phyloP scores from a whole-genome alignment of 2,888 invertebrate species.

The Mantis religiosa region DNA sequence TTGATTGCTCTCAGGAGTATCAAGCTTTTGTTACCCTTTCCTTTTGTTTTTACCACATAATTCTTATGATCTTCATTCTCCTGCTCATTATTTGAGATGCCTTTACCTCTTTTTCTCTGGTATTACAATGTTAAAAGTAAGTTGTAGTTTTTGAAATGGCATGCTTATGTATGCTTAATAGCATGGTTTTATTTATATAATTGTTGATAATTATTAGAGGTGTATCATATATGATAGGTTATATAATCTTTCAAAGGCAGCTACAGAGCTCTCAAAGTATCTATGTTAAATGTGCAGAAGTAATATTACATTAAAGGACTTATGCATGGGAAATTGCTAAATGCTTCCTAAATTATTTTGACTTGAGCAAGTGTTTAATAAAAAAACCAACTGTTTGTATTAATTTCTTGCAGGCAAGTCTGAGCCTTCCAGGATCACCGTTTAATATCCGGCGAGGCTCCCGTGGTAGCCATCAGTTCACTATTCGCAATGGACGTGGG shows the following conservation, averaged over 20 bases:
- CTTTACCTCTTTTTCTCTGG: background rate
- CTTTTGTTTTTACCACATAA: no score
- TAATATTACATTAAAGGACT: no score
- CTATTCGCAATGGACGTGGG: constrained; percentile 77
- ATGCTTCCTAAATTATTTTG: no score
- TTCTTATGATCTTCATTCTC: no score
- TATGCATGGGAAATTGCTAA: no score
- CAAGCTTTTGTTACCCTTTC: no score
- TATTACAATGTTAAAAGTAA: background rate
- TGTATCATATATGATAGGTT: background rate
- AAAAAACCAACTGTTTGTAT: background rate
- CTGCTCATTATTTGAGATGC: no score
- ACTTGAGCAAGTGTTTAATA: no score
- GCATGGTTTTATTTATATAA: background rate
- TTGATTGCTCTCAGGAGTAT: no score
- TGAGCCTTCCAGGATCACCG: constrained; percentile 95
- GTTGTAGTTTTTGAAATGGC: background rate
- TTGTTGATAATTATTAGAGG: background rate
- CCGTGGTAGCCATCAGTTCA: constrained; percentile 88
- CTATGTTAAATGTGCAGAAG: no score
- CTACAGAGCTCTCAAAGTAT: background rate
- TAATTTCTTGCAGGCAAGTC: constrained; percentile 69
- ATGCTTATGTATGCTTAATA: background rate
- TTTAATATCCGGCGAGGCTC: constrained; percentile 89
- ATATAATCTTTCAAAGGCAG: background rate